Percentiles rank a stretch among this genome's conserved stretches.
These are phyloP conservation scores for Enteromius fasciolatus DNA, from an alignment of 2,797 vertebrate genomes.

Conservation along the genomic window DNA sequence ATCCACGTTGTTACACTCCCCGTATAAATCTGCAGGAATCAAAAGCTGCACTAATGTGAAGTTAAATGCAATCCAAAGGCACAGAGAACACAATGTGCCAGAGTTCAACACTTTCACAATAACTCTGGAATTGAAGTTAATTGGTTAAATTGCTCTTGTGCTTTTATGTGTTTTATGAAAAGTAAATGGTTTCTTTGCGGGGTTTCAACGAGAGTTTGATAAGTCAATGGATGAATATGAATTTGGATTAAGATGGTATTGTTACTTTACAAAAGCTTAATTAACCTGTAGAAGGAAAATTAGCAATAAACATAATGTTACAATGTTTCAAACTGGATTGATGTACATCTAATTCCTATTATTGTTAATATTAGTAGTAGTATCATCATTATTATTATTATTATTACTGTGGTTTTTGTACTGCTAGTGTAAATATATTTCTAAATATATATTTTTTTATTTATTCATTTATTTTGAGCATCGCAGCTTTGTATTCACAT, in stretches of 20 bases:
- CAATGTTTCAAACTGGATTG: too few relatives aligned
- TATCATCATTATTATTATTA: too few relatives aligned
- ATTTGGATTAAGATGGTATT: too few relatives aligned
- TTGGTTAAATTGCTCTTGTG: neutral
- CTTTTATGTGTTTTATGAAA: neutral
- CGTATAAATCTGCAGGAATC: slow-evolving; percentile 27
- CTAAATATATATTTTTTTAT: too few relatives aligned
- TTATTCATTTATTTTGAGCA: neutral
- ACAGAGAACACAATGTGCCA: neutral
- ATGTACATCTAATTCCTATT: too few relatives aligned
- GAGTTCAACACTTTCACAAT: slow-evolving; percentile 10
- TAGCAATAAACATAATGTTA: neutral
- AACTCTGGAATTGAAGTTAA: neutral
- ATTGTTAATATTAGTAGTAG: too few relatives aligned
- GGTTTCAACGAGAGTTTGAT: neutral
- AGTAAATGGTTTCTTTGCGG: neutral
- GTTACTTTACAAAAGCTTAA: neutral
- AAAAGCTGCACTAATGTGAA: slow-evolving; percentile 33
- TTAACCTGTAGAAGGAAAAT: neutral
- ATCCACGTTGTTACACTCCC: slow-evolving; percentile 38
- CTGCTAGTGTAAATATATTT: neutral
- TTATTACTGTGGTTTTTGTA: neutral
- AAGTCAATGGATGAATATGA: neutral
- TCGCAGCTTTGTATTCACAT: neutral
- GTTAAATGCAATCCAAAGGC: slow-evolving; percentile 8